A percentile compares a stretch with the other conserved stretches of the same genome.
phyloP scores from a whole-genome alignment of 2,888 invertebrate genomes.

The Acanthosoma haemorrhoidale region DNA sequence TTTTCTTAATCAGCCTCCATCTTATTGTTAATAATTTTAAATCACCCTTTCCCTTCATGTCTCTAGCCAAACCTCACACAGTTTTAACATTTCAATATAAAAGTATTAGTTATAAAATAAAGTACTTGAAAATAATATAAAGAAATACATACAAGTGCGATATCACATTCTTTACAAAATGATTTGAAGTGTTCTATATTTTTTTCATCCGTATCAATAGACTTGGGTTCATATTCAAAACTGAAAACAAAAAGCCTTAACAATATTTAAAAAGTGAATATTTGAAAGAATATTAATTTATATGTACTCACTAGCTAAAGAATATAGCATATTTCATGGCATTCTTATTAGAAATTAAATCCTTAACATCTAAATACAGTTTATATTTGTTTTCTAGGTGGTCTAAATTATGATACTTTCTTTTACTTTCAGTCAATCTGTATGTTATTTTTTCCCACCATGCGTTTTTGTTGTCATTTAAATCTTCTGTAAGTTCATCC shows the following conservation, averaged over 20 bases:
- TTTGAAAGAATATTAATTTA: neutral
- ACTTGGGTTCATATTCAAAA: constrained; percentile 55
- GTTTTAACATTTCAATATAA: too few species aligned
- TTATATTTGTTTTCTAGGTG: constrained; percentile 50
- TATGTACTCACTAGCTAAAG: constrained; percentile 53
- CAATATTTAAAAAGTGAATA: too few species aligned
- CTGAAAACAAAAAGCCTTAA: constrained; percentile 46
- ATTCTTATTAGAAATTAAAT: constrained; percentile 48
- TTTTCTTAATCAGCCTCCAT: too few species aligned
- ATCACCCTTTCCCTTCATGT: too few species aligned
- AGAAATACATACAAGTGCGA: constrained; percentile 46
- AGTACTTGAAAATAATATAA: neutral
- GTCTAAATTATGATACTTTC: constrained; percentile 51
- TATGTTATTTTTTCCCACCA: constrained; percentile 48
- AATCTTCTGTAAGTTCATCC: constrained; percentile 32
- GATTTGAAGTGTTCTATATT: constrained; percentile 52
- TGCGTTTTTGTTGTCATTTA: constrained; percentile 29
- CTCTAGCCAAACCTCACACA: too few species aligned
- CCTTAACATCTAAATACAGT: constrained; percentile 48
- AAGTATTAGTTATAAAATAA: too few species aligned
- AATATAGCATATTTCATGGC: constrained; percentile 52
- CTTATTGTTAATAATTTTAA: too few species aligned
- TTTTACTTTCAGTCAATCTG: constrained; percentile 48
- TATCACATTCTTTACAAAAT: constrained; percentile 51
- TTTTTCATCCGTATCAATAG: constrained; percentile 52